Conservation (phyloP, 2,888 invertebrate species). For the Agrotis ipsilon region DNA sequence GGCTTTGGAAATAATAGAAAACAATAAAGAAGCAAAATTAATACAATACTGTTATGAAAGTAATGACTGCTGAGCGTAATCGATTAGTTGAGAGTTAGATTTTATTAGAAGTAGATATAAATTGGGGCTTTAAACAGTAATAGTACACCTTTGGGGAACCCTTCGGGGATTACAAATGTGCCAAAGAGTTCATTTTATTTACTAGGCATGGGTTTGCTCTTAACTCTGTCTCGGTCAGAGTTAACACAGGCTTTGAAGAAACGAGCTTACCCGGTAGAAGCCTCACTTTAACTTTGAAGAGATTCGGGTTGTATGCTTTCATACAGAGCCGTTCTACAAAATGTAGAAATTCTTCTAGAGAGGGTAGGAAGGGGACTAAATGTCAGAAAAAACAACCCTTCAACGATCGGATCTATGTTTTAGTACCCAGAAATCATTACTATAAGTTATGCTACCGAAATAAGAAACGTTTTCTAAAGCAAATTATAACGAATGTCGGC, state of each 20-base stretch:
- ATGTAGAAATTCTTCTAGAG: background rate
- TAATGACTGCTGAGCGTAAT: background rate
- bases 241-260: too few species aligned
- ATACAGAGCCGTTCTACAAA: background rate
- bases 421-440: background rate
- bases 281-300: too few species aligned
- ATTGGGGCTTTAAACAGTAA: too few species aligned
- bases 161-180: too few species aligned
- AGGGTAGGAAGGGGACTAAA: background rate
- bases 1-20: slow-evolving; percentile 3
- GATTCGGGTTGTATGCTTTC: too few species aligned
- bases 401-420: background rate
- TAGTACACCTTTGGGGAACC: too few species aligned
- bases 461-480: background rate
- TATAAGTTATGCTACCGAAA: background rate
- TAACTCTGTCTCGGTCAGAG: too few species aligned
- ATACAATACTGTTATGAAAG: background rate
- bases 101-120: too few species aligned
- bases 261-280: too few species aligned
- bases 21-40: background rate
- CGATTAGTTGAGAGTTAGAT: too few species aligned
- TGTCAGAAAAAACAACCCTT: background rate
- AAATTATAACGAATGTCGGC: background rate
- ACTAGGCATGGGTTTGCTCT: too few species aligned
- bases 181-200: too few species aligned